Conservation (phyloP, 2,888 invertebrate genomes). For the Achlya flavicornis region DNA sequence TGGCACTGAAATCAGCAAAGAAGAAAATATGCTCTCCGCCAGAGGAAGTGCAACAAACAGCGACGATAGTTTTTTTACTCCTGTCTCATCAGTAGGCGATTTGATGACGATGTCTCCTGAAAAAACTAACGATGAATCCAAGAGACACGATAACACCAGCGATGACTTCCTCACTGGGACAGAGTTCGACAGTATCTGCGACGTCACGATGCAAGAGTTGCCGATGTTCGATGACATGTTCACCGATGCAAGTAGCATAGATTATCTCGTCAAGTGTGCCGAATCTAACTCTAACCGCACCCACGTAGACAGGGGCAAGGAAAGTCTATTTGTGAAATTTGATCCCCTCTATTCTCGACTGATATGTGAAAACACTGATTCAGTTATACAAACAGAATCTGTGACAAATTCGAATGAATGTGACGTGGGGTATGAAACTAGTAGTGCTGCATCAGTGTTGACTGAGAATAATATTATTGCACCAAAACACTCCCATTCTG, state of each 20-base stretch:
- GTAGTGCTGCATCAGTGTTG: constrained; percentile 64
- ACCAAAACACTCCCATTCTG: constrained; percentile 60
- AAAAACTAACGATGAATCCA: constrained; percentile 39
- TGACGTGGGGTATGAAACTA: constrained; percentile 76
- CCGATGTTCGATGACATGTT: constrained; percentile 74
- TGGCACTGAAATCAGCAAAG: constrained; percentile 24
- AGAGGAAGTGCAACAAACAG: constrained; percentile 52
- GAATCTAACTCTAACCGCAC: constrained; percentile 64
- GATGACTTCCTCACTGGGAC: constrained; percentile 70
- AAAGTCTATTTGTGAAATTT: constrained; percentile 87
- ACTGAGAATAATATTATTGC: constrained; percentile 54
- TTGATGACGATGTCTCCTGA: constrained; percentile 71
- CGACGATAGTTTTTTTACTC: constrained; percentile 67
- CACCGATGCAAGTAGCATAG: constrained; percentile 83
- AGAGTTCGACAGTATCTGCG: constrained; percentile 72
- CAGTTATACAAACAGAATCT: constrained; percentile 43
- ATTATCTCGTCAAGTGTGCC: constrained; percentile 79
- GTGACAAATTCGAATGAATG: constrained; percentile 55
- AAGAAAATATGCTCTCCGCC: constrained; percentile 57
- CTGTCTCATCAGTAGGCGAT: constrained; percentile 68
- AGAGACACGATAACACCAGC: constrained; percentile 50
- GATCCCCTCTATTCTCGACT: constrained; percentile 80
- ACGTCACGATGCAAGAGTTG: constrained; percentile 73
- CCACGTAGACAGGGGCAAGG: constrained; percentile 74
- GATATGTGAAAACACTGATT: constrained; percentile 42